Evolutionary conservation across 2,113 vertebrate genomes (phyloP), one percentile per base, ranked within the genome.

Genomic region (Elephantulus edwardii): DNA sequence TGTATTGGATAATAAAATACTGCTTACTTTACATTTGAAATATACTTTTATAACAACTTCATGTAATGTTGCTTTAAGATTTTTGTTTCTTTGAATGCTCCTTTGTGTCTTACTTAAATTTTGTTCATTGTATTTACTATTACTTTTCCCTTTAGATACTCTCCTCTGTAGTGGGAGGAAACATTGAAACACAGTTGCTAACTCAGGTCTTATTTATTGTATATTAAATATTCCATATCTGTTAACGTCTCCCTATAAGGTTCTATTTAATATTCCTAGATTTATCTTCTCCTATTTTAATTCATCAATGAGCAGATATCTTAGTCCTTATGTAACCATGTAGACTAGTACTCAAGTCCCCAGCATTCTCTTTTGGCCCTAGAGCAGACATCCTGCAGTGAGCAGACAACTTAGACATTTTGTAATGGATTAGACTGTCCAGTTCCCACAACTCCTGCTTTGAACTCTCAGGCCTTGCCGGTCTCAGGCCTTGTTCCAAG

Each of bases 21-120:
- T 84, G 42, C 44, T 80, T 91, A 91, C 46, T 90, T 38, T 70
- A 72, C 4, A 50, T 85, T 90, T 86, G 91, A 94, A 95, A 93
- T 90, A 40, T 17, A 56, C 85, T 94, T 95, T 91, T 19, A 35
- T 78, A 88, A 78, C 8, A 85, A 79, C 3, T 42, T 8, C 38
- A 68, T 28, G 38, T 80, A 62, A 14, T 60, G 20, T 75, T 85
- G 42, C 58, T 75, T 26, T 12, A 38, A 70, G 54, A 86, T 13
- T 86, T 26, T 79, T 38, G 30, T 71, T 91, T 85, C 71, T 92
- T 75, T 33, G 94, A 89, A 46, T 62, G 5, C 56, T 68, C 70
- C 35, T 81, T 84, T 89, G 40, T 66, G 8, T 70, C 70, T 84
- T 62, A 58, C 58, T 88, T 86, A 72, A 82, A 60, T 93, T 88